phyloP scores from a whole-genome alignment of 1,140 invertebrate species.

The Pristionchus pacificus region DNA sequence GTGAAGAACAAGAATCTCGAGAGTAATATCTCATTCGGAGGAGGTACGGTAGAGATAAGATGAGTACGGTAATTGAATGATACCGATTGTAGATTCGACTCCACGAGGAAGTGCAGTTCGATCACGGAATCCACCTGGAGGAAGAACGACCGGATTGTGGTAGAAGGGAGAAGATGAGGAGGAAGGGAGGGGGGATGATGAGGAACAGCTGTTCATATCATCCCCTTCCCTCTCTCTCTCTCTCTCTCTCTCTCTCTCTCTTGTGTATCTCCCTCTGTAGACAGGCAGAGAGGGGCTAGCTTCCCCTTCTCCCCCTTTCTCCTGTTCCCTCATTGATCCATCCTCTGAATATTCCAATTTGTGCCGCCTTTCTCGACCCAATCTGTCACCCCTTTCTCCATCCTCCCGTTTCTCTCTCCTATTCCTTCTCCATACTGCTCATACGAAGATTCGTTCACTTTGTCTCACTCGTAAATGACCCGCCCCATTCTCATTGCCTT shows the following conservation, averaged over 20 bases:
- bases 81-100: background rate
- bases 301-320: too few species aligned
- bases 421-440: too few species aligned
- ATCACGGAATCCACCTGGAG: slow-evolving; percentile 38
- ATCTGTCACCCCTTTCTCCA: too few species aligned
- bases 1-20: background rate
- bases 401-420: too few species aligned
- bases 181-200: background rate
- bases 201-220: slow-evolving; percentile 10
- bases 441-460: too few species aligned
- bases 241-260: slow-evolving; percentile 6
- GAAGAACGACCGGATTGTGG: slow-evolving; percentile 37
- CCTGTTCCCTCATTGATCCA: too few species aligned
- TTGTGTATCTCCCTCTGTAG: too few species aligned
- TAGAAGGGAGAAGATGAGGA: slow-evolving; percentile 12
- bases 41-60: background rate
- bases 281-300: too few species aligned
- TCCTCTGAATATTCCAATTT: too few species aligned
- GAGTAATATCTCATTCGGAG: background rate
- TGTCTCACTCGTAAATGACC: too few species aligned
- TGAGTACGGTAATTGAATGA: background rate
- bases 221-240: background rate
- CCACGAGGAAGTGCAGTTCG: slow-evolving; percentile 3
- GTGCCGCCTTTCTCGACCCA: too few species aligned
- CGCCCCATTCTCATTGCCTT: too few species aligned